Conservation (phyloP, 2,797 vertebrate genomes). For the Tenualosa ilisha region DNA sequence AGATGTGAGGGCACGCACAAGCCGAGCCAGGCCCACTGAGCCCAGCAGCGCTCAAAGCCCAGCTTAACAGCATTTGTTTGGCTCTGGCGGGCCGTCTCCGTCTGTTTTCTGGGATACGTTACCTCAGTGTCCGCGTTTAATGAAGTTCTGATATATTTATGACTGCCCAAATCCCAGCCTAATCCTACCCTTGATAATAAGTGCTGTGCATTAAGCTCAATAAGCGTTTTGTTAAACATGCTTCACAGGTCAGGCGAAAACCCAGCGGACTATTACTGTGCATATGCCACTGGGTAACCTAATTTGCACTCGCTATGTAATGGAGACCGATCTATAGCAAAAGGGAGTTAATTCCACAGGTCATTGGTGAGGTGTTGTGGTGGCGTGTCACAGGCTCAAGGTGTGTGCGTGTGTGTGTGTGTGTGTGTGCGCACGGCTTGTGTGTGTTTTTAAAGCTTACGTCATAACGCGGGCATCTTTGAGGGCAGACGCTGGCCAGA, state of each 20-base stretch:
- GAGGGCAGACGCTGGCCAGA: conserved; percentile 47
- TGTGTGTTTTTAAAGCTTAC: conserved; percentile 46
- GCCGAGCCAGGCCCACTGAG: background rate
- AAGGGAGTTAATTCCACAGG: conserved; percentile 54
- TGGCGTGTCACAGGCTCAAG: conserved; percentile 27
- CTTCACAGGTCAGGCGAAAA: conserved; percentile 58
- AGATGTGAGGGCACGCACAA: conserved; percentile 62
- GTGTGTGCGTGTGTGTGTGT: conserved; percentile 6
- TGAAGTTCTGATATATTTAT: conserved; percentile 76
- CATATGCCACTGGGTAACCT: conserved; percentile 72
- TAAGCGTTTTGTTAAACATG: conserved; percentile 71
- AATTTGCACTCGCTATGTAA: conserved; percentile 79
- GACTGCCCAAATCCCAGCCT: conserved; percentile 69
- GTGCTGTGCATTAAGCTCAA: conserved; percentile 57
- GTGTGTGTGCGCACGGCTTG: conserved; percentile 25
- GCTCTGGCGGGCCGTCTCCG: conserved; percentile 41
- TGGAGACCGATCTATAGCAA: conserved; percentile 64
- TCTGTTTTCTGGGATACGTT: conserved; percentile 52
- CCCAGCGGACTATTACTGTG: conserved; percentile 56
- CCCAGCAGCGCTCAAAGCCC: conserved; percentile 34
- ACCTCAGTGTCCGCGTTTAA: conserved; percentile 62
- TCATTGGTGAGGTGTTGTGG: conserved; percentile 53
- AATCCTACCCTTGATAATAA: conserved; percentile 76
- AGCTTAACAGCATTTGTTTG: conserved; percentile 58
- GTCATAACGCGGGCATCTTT: conserved; percentile 62